Percentiles rank a stretch among this genome's conserved stretches.
phyloP scores from a whole-genome alignment of 2,888 invertebrate genomes.

The Drosophila phalerata region DNA sequence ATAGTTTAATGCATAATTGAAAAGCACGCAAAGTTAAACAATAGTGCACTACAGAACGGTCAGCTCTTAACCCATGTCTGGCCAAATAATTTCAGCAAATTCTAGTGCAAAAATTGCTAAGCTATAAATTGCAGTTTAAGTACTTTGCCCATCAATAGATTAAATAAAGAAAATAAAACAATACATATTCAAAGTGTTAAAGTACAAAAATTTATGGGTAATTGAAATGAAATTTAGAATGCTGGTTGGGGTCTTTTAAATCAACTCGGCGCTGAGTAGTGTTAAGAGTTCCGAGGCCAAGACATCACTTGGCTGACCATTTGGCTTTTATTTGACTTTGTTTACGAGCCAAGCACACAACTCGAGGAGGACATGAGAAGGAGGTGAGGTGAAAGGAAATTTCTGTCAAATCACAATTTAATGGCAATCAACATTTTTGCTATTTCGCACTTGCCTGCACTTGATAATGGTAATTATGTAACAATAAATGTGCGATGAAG shows the following conservation, averaged over 20 bases:
- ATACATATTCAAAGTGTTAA: background rate
- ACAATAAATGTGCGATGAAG: conserved; percentile 69
- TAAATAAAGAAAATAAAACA: background rate
- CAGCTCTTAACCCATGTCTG: conserved; percentile 25
- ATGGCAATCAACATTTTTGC: conserved; percentile 66
- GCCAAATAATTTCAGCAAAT: conserved; percentile 11
- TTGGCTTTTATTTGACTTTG: conserved; percentile 55
- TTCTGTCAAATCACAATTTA: conserved; percentile 68
- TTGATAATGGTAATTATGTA: conserved; percentile 77
- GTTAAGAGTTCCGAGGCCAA: conserved; percentile 25
- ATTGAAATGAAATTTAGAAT: background rate
- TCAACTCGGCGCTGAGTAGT: conserved; percentile 25
- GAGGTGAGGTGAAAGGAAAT: conserved; percentile 1
- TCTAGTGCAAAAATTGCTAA: conserved; percentile 1
- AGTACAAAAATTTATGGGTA: background rate
- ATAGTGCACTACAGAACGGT: conserved; percentile 31
- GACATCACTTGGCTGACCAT: conserved; percentile 49
- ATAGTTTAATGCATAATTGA: conserved; percentile 81
- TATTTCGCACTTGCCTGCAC: conserved; percentile 73
- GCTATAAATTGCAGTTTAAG: conserved; percentile 1
- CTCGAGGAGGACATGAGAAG: background rate
- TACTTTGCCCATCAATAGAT: background rate
- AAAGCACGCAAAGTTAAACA: conserved; percentile 77
- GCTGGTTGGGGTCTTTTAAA: background rate
- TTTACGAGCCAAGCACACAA: conserved; percentile 44